These are phyloP conservation scores for Balaeniceps rex DNA, from an alignment of 2,113 vertebrate species.

Conservation along the genomic window DNA sequence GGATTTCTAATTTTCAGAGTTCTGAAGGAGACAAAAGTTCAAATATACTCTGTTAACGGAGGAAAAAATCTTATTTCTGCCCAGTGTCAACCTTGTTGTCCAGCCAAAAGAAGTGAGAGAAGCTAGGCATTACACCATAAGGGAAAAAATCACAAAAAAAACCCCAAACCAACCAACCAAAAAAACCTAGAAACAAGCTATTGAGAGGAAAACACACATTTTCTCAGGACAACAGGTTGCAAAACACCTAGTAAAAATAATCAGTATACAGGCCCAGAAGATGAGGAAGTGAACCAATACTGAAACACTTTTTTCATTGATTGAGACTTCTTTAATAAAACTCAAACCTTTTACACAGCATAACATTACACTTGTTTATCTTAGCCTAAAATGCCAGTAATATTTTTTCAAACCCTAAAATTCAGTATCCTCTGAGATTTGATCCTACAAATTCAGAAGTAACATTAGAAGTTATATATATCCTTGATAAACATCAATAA, in stretches of 20 bases:
- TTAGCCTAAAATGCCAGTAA: not conserved
- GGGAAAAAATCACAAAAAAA: not conserved
- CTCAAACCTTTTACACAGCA: not conserved
- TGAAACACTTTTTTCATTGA: not conserved
- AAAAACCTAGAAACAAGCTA: not conserved
- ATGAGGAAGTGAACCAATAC: not conserved
- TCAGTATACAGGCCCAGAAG: not conserved
- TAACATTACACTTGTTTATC: not conserved
- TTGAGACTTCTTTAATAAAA: not conserved
- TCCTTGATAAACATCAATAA: not conserved
- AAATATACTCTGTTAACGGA: not conserved
- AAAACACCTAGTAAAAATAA: not conserved
- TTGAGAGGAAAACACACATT: not conserved
- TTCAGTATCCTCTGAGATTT: not conserved
- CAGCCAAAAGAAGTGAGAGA: not conserved
- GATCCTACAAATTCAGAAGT: not conserved
- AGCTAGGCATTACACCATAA: not conserved
- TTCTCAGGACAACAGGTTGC: not conserved
- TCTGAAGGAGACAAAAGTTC: not conserved
- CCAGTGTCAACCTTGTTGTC: not conserved
- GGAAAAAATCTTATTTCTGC: not conserved
- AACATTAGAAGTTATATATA: not conserved
- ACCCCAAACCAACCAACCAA: rapidly evolving
- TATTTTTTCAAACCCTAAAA: not conserved
- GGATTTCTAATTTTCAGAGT: not conserved